Conservation (phyloP, 2,113 vertebrate species). For the Salvelinus alpinus region DNA sequence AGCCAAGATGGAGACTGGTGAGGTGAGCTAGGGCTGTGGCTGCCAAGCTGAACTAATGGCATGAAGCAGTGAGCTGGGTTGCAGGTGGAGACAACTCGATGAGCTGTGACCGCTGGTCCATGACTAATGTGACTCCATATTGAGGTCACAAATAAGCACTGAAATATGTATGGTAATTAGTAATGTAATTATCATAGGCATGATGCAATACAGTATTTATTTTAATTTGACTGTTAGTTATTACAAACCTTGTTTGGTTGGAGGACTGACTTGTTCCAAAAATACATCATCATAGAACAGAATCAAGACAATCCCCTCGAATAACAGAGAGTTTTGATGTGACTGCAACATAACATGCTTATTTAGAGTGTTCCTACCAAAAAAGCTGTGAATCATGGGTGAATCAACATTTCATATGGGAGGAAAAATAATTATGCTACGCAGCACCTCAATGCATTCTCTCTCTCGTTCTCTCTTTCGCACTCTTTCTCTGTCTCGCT, state of each 20-base stretch:
- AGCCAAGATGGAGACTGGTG: conserved; percentile 46
- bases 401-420: conserved; percentile 63
- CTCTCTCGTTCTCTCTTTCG: no score
- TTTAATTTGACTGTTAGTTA: background rate
- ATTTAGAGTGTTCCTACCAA: conserved; percentile 51
- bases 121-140: conserved; percentile 11
- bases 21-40: conserved; percentile 28
- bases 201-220: background rate
- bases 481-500: no score
- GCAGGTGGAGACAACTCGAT: conserved; percentile 33
- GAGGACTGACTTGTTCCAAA: no score
- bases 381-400: conserved; percentile 59
- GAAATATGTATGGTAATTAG: conserved; percentile 24
- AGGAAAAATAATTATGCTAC: conserved; percentile 60
- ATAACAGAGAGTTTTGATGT: background rate
- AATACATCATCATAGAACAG: background rate
- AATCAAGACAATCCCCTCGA: conserved; percentile 43
- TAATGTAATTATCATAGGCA: conserved; percentile 32
- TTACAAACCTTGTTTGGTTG: no score
- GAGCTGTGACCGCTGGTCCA: conserved; percentile 30
- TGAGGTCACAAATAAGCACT: conserved; percentile 26
- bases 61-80: conserved; percentile 56
- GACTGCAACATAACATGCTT: no score
- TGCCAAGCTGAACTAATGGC: conserved; percentile 62
- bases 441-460: conserved; percentile 55